Base-by-base conservation (phyloP, 2,888 invertebrate genomes). In the Drosophila hawaiiensis region DNA sequence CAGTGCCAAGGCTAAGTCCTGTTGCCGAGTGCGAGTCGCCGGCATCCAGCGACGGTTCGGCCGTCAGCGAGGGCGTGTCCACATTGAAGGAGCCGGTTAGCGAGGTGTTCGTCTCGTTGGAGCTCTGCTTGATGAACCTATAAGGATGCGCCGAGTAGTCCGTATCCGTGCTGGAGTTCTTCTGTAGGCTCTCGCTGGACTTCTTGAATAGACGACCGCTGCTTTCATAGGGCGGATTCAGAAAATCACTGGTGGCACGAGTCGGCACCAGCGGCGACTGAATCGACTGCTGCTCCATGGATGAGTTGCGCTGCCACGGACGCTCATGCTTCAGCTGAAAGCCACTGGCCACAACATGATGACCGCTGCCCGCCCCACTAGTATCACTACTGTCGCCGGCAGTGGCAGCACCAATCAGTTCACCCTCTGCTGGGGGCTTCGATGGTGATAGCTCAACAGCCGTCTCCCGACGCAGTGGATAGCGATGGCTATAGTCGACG, bases 81-180 rank as follows among this genome's bases (percentile, higher is more conserved):
- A 94, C 91, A 68, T 94, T 94, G 61, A 92, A 93, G 43, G 93
- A 94, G 31, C 94, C 93, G 1, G 93, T 93, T 80, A 92, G 90
- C 59, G 93, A 93, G 70, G 93, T 93, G 69, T 92, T 94, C n/a
- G 94, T 94, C 73, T 94, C 94, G 63, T 94, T 94, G 49, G 94
- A 94, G 73, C 93, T 93, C 89, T 94, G 94, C 77, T 94, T 94
- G 50, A 94, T 93, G 54, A 94, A 92, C 56, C 92, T 91, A 82
- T 94, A 94, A 50, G 93, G 94, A 83, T 93, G 93, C 9, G 92
- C 91, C 49, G 93, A 93, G 74, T 93, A 94, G 61, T 94, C 94
- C 16, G 94, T 94, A 16, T 94, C 93, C 7, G 93, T 93, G 82
- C 94, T 94, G 22, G 94, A 94, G 70, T 94, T 94, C 78, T 93